Base-by-base conservation (phyloP, 2,888 invertebrate genomes). In the Embidobia sp. region DNA sequence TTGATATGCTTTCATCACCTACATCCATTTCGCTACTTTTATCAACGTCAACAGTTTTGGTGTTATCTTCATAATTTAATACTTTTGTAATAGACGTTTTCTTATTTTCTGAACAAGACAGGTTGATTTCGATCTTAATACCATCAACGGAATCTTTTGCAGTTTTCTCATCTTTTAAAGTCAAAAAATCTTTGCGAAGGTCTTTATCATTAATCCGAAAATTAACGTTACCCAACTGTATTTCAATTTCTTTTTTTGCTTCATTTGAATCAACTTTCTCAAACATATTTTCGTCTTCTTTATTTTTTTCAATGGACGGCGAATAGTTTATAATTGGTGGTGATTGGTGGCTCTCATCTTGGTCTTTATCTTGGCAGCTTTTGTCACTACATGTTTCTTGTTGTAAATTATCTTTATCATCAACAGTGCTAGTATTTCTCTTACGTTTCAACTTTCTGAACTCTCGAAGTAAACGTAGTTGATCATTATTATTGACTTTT, bases 111-210 rank as follows among this genome's bases (percentile, higher is more conserved):
- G 84, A 81, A n/a, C 87, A 82, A 3, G 88, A 89, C 1, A 89
- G 82, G 26, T 89, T 89, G 15, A 88, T 89, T 44, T 89, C 87
- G 2, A 89, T 88, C 64, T 88, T 88, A 10, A 88, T 86, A 0
- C 83, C 85, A 8, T 87, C 88, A 3, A 83, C 51, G 0, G 79
- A 49, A 8, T 85, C 82, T 16, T 78, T 81, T 0, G 13, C 33
- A 5, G 66, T 78, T 33, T 73, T 67, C 2, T 82, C 79, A 1
- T 81, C 79, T n/a, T 73, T 77, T 1, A 75, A 49, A 4, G 31
- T 11, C n/a, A 77, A 59, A 8, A 77, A 26, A 2, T 79, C 72
- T 15, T 80, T 80, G 0, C 75, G 74, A 3, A 73, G 35, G 10
- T 83, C 79, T 5, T 78, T 72, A 13, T 86, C 85, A 6, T 85